Conservation (phyloP, 2,113 vertebrate species). For the Ciconia boyciana region DNA sequence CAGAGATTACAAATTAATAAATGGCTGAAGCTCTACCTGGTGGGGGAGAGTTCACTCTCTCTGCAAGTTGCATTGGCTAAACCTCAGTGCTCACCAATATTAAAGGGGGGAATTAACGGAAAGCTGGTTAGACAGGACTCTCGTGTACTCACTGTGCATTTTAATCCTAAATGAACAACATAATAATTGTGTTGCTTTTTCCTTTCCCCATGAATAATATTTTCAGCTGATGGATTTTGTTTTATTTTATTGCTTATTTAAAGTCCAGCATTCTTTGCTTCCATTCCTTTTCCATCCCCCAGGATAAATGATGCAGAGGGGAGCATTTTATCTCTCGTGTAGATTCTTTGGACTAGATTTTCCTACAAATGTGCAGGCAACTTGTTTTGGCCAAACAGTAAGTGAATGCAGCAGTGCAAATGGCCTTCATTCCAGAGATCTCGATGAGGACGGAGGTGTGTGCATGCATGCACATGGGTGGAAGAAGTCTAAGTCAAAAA, state of each 20-base stretch:
- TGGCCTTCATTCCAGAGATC: neutral
- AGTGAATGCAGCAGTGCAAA: neutral
- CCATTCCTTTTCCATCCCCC: neutral
- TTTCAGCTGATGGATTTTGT: neutral
- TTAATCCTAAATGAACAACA: conserved; percentile 16
- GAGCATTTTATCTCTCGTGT: neutral
- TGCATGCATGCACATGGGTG: neutral
- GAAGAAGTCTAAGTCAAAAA: neutral
- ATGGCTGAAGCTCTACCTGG: neutral
- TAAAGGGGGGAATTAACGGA: neutral
- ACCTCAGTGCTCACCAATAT: neutral
- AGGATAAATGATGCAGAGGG: neutral
- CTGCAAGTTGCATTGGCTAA: neutral
- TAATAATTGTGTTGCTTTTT: neutral
- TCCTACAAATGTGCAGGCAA: neutral
- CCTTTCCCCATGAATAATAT: neutral
- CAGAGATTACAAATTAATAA: conserved; percentile 17
- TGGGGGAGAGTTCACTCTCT: neutral
- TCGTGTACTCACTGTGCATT: neutral
- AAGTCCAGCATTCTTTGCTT: neutral
- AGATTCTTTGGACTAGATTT: neutral
- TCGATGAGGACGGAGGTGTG: fast-evolving
- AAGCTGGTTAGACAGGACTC: neutral
- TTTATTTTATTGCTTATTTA: neutral
- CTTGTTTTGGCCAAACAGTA: neutral